phyloP scores from a whole-genome alignment of 2,113 vertebrate genomes.

The Nothoprocta pentlandii region DNA sequence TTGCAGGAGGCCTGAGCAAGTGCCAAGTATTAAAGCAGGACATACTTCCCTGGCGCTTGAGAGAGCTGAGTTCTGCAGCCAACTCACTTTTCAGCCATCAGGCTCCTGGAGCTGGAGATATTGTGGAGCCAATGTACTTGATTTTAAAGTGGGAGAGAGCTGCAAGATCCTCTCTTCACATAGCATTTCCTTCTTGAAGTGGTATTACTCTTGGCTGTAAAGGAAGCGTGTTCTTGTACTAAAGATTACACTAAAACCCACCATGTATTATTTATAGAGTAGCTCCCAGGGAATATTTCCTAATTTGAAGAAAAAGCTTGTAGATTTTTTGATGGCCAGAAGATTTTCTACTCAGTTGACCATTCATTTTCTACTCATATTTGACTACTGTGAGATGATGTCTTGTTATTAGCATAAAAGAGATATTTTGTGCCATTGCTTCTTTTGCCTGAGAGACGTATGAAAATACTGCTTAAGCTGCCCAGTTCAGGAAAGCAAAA shows the following conservation, averaged over 20 bases:
- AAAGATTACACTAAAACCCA: constrained; percentile 67
- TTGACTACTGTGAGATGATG: constrained; percentile 23
- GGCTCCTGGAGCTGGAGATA: constrained; percentile 56
- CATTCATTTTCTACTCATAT: constrained; percentile 7
- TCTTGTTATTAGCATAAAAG: constrained; percentile 7
- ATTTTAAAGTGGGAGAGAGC: constrained; percentile 76
- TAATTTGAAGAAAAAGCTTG: constrained; percentile 49
- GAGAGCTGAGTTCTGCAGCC: not conserved
- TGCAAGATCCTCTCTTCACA: constrained; percentile 71
- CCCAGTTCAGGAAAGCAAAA: not conserved
- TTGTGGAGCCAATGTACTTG: constrained; percentile 63
- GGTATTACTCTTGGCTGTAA: constrained; percentile 71
- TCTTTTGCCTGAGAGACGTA: not conserved
- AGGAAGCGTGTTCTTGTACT: constrained; percentile 58
- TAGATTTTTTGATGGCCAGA: constrained; percentile 11
- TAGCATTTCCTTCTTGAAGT: constrained; percentile 74
- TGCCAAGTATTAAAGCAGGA: not conserved
- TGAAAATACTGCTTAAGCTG: not conserved
- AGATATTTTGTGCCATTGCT: not conserved
- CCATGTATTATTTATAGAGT: constrained; percentile 71
- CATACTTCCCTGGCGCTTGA: constrained; percentile 9
- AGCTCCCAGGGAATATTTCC: constrained; percentile 55
- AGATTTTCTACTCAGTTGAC: constrained; percentile 26
- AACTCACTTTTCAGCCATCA: constrained; percentile 39
- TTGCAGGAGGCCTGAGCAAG: not conserved